These are phyloP conservation scores for Neodiprion virginianus DNA, from an alignment of 1,140 invertebrate genomes.

Conservation along the genomic window DNA sequence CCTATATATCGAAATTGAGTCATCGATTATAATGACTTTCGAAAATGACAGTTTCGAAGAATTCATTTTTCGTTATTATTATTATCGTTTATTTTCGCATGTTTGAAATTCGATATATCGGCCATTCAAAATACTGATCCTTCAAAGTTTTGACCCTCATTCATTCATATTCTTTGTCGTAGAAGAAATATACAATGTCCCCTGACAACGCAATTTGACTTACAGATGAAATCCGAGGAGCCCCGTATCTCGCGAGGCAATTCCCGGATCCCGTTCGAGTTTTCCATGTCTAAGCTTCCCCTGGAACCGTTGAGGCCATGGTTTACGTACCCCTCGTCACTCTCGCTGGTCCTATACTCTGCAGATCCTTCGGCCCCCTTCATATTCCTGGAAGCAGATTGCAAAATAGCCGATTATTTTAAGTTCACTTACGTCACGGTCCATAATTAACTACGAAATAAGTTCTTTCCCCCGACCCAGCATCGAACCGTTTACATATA, in stretches of 20 bases:
- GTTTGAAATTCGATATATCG: too few species aligned
- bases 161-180: too few species aligned
- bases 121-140: too few species aligned
- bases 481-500: too few species aligned
- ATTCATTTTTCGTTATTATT: background rate
- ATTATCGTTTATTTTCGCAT: too few species aligned
- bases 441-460: too few species aligned
- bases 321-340: constrained; percentile 52
- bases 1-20: background rate
- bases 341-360: constrained; percentile 26
- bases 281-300: constrained; percentile 40
- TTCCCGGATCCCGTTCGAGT: constrained; percentile 36
- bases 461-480: too few species aligned
- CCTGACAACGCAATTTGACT: constrained; percentile 32
- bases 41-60: constrained; percentile 18
- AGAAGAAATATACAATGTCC: background rate
- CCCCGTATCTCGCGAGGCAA: constrained; percentile 49
- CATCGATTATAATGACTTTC: constrained; percentile 5
- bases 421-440: too few species aligned
- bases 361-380: constrained; percentile 32
- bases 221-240: constrained; percentile 61
- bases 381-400: constrained; percentile 37
- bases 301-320: constrained; percentile 49
- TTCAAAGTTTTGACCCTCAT: too few species aligned
- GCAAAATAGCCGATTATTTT: background rate